phyloP scores from a whole-genome alignment of 1,140 invertebrate genomes.

The Maniola jurtina region DNA sequence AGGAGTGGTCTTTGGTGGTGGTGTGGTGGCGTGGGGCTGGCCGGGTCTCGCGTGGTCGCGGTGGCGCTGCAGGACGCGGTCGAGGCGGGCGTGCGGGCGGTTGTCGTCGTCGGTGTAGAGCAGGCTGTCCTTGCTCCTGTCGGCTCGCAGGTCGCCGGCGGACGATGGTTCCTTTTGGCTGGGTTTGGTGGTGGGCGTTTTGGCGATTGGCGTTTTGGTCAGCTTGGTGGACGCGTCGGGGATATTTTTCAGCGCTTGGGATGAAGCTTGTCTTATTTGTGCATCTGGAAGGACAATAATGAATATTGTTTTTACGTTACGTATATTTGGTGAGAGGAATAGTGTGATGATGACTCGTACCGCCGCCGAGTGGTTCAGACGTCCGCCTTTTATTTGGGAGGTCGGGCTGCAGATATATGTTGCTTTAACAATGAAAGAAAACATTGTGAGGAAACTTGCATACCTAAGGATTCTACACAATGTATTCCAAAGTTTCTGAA shows the following conservation, averaged over 20 bases:
- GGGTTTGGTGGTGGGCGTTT: conserved; percentile 47
- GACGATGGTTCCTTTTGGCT: conserved; percentile 21
- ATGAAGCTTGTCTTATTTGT: conserved; percentile 66
- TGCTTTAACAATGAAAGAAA: too few relatives aligned
- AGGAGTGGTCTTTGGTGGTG: too few relatives aligned
- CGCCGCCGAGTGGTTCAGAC: too few relatives aligned
- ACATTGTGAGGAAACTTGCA: too few relatives aligned
- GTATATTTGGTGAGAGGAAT: too few relatives aligned
- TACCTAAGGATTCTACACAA: too few relatives aligned
- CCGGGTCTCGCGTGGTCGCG: conserved; percentile 76
- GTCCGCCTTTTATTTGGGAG: too few relatives aligned
- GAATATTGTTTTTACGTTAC: too few relatives aligned
- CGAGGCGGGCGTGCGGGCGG: conserved; percentile 15
- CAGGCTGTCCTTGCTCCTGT: conserved; percentile 31
- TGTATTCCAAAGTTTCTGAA: too few relatives aligned
- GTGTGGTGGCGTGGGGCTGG: conserved; percentile 70
- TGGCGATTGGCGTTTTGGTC: conserved; percentile 55
- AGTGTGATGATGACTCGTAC: too few relatives aligned
- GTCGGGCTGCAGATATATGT: too few relatives aligned
- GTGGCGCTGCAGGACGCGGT: conserved; percentile 71
- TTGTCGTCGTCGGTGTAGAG: conserved; percentile 9
- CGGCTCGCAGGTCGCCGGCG: conserved; percentile 3
- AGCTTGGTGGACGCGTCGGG: conserved; percentile 53
- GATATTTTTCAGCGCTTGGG: conserved; percentile 58
- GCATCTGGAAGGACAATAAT: conserved; percentile 47